Conservation (phyloP, 2,888 invertebrate species). For the Sarcophaga variegata region DNA sequence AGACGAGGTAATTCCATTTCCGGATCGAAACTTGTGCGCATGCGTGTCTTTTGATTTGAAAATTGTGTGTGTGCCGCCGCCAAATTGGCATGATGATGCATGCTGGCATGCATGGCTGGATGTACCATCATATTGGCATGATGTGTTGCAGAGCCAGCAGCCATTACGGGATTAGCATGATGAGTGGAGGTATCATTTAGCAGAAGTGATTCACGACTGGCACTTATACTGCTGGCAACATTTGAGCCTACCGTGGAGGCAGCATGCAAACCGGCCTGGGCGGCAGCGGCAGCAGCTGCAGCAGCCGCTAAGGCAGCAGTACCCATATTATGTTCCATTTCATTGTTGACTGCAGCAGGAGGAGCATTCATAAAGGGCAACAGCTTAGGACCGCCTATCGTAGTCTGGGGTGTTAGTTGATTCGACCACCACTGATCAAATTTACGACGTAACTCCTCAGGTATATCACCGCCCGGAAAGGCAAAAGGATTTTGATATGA, state of each 20-base stretch:
- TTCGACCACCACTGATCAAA: constrained; percentile 96
- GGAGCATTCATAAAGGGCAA: constrained; percentile 82
- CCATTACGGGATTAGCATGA: constrained; percentile 69
- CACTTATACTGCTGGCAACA: constrained; percentile 69
- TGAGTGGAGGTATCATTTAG: constrained; percentile 73
- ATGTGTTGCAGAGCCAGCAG: constrained; percentile 71
- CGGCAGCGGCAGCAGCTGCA: constrained; percentile 83
- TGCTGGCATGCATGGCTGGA: constrained; percentile 88
- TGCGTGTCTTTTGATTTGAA: constrained; percentile 92
- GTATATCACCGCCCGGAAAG: constrained; percentile 86
- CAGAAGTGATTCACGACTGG: constrained; percentile 76
- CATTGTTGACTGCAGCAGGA: constrained; percentile 75
- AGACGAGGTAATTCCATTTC: constrained; percentile 97
- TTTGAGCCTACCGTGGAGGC: constrained; percentile 72
- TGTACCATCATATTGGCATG: constrained; percentile 83
- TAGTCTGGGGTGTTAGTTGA: constrained; percentile 86
- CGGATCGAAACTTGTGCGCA: constrained; percentile 98
- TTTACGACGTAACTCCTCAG: constrained; percentile 92
- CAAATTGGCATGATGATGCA: constrained; percentile 83
- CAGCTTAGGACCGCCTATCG: constrained; percentile 82
- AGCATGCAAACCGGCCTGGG: constrained; percentile 76
- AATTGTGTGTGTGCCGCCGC: constrained; percentile 86
- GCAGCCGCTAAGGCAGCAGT: constrained; percentile 83
- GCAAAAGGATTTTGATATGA: constrained; percentile 86
- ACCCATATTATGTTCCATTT: constrained; percentile 80